Evolutionary conservation across 64 coral and sea anemone genomes (phyloP).

Genomic region (Dendronephthya gigantea): DNA sequence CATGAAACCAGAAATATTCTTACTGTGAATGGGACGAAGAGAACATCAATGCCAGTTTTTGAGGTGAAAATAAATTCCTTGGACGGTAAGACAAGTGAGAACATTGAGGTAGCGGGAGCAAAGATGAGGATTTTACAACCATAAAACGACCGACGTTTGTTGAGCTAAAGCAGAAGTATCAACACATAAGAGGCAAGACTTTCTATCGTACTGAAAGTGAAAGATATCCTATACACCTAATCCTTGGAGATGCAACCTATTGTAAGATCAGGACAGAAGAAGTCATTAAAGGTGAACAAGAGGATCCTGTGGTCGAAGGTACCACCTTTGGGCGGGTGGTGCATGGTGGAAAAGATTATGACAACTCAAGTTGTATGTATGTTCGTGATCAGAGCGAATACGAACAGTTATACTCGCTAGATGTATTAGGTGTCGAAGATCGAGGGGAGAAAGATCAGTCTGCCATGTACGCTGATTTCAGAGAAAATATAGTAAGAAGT

Average conservation of each 20-base stretch:
- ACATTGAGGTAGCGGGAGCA: constrained; percentile 33
- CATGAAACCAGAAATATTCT: constrained; percentile 23
- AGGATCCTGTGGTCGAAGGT: constrained; percentile 34
- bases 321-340: constrained; percentile 30
- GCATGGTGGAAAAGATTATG: constrained; percentile 28
- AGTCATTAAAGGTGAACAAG: constrained; percentile 28
- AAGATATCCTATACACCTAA: constrained; percentile 10
- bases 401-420: no score
- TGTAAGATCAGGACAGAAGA: constrained; percentile 40
- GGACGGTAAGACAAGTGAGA: constrained; percentile 22
- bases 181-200: constrained; percentile 11
- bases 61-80: constrained; percentile 34
- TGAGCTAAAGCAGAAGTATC: constrained; percentile 42
- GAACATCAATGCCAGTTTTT: constrained; percentile 39
- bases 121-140: constrained; percentile 37
- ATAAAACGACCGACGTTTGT: constrained; percentile 22
- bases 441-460: no score
- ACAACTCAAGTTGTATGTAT: not conserved
- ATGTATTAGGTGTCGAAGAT: no score
- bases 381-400: not conserved
- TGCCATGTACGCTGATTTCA: no score
- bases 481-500: no score
- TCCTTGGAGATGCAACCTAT: not conserved
- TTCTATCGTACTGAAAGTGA: constrained; percentile 21
- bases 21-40: constrained; percentile 38